A percentile compares a stretch with the other conserved stretches of the same genome.
These are phyloP conservation scores for Equus quagga DNA, from an alignment of 2,113 vertebrate species.

Conservation along the genomic window DNA sequence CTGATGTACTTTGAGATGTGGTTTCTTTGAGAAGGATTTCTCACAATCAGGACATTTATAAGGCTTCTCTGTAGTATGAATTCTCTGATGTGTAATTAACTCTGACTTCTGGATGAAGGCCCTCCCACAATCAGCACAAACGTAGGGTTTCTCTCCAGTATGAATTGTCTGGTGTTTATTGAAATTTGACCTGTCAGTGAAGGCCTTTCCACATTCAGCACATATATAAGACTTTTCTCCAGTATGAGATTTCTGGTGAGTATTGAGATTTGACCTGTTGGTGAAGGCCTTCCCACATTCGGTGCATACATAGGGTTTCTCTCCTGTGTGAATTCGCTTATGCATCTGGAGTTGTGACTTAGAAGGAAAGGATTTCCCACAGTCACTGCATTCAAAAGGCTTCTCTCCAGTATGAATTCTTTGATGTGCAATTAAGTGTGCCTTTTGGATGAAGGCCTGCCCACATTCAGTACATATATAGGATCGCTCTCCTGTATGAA, in stretches of 20 bases:
- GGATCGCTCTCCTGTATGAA: constrained; percentile 79
- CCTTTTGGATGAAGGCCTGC: constrained; percentile 79
- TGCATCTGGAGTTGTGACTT: constrained; percentile 87
- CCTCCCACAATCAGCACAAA: constrained; percentile 76
- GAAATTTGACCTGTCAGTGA: constrained; percentile 80
- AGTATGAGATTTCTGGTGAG: constrained; percentile 79
- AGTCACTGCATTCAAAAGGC: constrained; percentile 78
- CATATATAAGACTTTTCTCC: constrained; percentile 80
- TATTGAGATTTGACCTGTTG: constrained; percentile 79
- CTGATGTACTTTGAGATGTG: constrained; percentile 81
- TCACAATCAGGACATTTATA: constrained; percentile 81
- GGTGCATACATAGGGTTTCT: constrained; percentile 80
- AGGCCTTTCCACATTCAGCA: constrained; percentile 81
- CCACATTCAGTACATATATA: constrained; percentile 79
- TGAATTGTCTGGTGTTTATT: constrained; percentile 83
- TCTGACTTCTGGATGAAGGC: constrained; percentile 79
- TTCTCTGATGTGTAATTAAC: constrained; percentile 78
- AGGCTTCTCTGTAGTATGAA: constrained; percentile 80
- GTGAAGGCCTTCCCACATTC: constrained; percentile 81
- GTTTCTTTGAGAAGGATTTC: constrained; percentile 80
- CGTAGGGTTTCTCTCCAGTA: constrained; percentile 77
- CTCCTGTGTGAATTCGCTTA: constrained; percentile 83
- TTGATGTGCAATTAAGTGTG: constrained; percentile 79
- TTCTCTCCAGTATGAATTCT: constrained; percentile 82
- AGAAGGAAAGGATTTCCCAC: constrained; percentile 83